phyloP scores from a whole-genome alignment of 2,797 vertebrate genomes.

The Argya squamiceps region DNA sequence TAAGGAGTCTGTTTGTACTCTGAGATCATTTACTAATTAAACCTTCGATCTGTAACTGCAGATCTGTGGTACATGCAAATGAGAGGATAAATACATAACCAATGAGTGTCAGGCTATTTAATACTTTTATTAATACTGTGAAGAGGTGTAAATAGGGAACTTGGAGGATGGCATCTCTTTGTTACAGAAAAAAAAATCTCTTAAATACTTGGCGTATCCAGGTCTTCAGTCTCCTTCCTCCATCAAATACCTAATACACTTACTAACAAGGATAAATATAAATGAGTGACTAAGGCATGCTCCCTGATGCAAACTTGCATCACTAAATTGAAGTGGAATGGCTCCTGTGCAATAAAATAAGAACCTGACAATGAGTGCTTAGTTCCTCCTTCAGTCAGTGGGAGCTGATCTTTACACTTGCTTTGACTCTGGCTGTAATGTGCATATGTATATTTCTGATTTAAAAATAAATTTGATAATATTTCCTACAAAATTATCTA shows the following conservation, averaged over 20 bases:
- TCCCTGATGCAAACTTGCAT: neutral
- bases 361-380: neutral
- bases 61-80: neutral
- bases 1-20: neutral
- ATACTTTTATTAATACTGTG: neutral
- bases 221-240: neutral
- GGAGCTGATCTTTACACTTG: neutral
- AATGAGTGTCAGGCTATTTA: neutral
- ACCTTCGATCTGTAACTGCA: neutral
- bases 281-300: neutral
- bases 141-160: neutral
- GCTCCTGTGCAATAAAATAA: neutral
- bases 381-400: neutral
- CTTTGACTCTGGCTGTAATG: neutral
- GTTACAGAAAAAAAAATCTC: neutral
- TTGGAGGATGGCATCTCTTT: neutral
- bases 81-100: neutral
- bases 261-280: neutral
- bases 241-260: neutral
- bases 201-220: neutral
- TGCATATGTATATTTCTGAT: neutral
- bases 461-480: neutral
- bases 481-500: neutral
- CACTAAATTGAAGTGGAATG: neutral
- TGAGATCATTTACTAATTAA: neutral